A percentile compares a stretch with the other conserved stretches of the same genome.
These are phyloP conservation scores for Dryoscopus gambensis DNA, from an alignment of 2,113 vertebrate species.

Conservation along the genomic window DNA sequence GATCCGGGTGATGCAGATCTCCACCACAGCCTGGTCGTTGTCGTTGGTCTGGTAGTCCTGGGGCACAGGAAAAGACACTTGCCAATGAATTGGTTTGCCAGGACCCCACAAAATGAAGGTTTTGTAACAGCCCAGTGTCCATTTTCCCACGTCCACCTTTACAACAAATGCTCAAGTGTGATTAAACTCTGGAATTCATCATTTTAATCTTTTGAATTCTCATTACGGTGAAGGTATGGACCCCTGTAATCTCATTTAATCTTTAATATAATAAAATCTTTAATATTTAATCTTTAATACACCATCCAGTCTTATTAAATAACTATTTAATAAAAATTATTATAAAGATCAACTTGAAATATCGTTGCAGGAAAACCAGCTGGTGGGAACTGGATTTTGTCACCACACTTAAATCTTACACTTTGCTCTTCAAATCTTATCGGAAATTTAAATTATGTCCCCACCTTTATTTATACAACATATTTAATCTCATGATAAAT, in stretches of 20 bases:
- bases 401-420: not conserved
- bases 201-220: not conserved
- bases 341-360: not conserved
- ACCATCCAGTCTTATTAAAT: no score
- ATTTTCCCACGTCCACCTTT: not conserved
- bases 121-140: fast-evolving
- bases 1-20: constrained; percentile 94
- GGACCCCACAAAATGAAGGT: not conserved
- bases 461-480: not conserved
- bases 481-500: not conserved
- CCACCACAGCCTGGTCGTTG: constrained; percentile 96
- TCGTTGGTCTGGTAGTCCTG: constrained; percentile 93
- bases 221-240: not conserved
- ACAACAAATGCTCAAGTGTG: fast-evolving
- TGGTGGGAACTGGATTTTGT: not conserved
- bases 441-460: not conserved
- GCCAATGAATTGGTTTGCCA: fast-evolving
- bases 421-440: not conserved
- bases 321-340: not conserved
- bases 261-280: no score
- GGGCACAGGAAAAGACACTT: not conserved
- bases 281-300: not conserved
- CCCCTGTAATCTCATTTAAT: not conserved
- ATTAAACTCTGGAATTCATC: not conserved
- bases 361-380: not conserved